Evolutionary conservation across 2,113 vertebrate genomes (phyloP).

Genomic region (Poeciliopsis retropinna): DNA sequence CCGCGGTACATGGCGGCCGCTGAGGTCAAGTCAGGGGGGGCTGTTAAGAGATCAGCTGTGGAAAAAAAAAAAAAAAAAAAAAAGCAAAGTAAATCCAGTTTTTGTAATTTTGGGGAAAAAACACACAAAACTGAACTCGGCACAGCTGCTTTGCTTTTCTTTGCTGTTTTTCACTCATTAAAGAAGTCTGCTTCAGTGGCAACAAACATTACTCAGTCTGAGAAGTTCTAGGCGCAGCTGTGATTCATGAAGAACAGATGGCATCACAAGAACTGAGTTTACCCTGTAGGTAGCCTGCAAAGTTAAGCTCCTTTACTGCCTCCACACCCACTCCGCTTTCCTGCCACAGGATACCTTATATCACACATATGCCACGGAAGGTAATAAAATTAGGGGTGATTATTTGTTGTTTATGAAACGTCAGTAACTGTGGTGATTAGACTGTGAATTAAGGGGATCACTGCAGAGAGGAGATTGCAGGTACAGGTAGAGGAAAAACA

Average conservation of each 20-base stretch:
- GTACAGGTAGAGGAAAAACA: not conserved
- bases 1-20: slow-evolving; percentile 97
- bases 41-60: slow-evolving; percentile 88
- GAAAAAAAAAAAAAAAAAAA: not conserved
- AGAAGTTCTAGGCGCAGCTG: slow-evolving; percentile 57
- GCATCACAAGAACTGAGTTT: slow-evolving; percentile 59
- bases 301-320: slow-evolving; percentile 43
- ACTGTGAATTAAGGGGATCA: not conserved
- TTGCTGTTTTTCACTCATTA: slow-evolving; percentile 62
- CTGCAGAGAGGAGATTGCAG: not conserved
- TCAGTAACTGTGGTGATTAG: not conserved
- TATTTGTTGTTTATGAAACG: not conserved
- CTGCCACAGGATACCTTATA: not conserved
- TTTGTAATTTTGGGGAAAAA: slow-evolving; percentile 16
- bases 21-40: slow-evolving; percentile 94
- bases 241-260: slow-evolving; percentile 75
- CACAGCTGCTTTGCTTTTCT: slow-evolving; percentile 32
- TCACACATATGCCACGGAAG: not conserved
- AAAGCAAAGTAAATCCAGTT: not conserved
- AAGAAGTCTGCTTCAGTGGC: slow-evolving; percentile 55
- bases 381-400: not conserved
- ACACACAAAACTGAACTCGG: slow-evolving; percentile 41
- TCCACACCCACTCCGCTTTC: not conserved
- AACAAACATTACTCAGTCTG: slow-evolving; percentile 59
- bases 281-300: slow-evolving; percentile 58